These are phyloP conservation scores for Trichosurus vulpecula DNA, from an alignment of 2,797 vertebrate genomes.

Conservation along the genomic window DNA sequence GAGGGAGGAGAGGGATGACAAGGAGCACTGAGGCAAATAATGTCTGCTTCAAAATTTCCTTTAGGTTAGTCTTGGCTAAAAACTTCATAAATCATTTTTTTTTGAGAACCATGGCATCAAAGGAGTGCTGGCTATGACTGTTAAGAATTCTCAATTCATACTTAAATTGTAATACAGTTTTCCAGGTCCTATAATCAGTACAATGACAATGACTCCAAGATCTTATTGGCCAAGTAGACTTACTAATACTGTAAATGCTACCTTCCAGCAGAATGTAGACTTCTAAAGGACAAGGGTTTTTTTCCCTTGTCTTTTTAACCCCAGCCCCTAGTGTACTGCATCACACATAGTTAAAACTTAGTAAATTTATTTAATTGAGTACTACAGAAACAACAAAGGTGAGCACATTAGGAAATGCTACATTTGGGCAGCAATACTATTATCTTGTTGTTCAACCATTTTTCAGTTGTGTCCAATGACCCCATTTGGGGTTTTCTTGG, in stretches of 20 bases:
- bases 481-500: not conserved
- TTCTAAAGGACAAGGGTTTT: not conserved
- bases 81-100: not conserved
- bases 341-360: not conserved
- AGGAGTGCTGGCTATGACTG: not conserved
- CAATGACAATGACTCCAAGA: not conserved
- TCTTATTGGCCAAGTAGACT: not conserved
- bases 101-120: not conserved
- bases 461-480: not conserved
- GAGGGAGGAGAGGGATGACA: not conserved
- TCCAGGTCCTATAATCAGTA: not conserved
- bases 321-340: not conserved
- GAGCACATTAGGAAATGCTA: not conserved
- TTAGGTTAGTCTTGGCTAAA: not conserved
- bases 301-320: not conserved
- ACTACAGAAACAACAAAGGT: not conserved
- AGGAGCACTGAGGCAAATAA: not conserved
- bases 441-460: not conserved
- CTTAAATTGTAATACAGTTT: not conserved
- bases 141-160: not conserved
- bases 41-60: not conserved
- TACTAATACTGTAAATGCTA: not conserved
- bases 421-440: not conserved
- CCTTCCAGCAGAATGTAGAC: not conserved
- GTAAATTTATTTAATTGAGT: not conserved